These are phyloP conservation scores for Tautogolabrus adspersus DNA, from an alignment of 2,113 vertebrate species.

Conservation along the genomic window DNA sequence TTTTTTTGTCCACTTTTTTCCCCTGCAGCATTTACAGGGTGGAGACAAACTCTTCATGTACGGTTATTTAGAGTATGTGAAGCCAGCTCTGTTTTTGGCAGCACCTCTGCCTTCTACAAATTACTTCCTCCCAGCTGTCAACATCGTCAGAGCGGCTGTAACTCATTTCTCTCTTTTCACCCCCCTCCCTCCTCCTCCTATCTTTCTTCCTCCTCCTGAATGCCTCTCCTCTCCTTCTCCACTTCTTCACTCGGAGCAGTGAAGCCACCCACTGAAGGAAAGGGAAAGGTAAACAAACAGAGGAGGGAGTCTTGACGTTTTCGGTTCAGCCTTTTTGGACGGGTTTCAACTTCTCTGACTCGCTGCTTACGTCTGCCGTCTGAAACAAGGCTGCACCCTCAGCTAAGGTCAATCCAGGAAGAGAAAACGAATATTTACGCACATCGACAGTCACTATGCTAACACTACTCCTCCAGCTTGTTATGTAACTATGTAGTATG, in stretches of 20 bases:
- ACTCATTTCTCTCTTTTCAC: background rate
- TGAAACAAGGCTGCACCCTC: conserved; percentile 42
- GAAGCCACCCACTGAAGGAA: conserved; percentile 21
- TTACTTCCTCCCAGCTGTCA: conserved; percentile 31
- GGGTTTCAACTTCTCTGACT: conserved; percentile 48
- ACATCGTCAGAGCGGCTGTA: conserved; percentile 11
- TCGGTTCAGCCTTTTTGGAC: conserved; percentile 55
- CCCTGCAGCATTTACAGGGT: background rate
- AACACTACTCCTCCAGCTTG: background rate
- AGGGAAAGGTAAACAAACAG: conserved; percentile 53
- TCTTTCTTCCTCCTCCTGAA: background rate
- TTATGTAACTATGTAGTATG: too few relatives aligned
- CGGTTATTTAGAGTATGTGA: background rate
- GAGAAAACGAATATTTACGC: background rate
- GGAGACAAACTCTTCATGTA: background rate
- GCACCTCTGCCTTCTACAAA: conserved; percentile 21
- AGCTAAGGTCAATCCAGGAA: conserved; percentile 12
- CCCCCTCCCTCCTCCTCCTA: background rate
- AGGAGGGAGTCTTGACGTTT: conserved; percentile 43
- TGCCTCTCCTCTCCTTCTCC: background rate
- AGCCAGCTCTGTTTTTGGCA: conserved; percentile 18
- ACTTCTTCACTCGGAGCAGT: conserved; percentile 16
- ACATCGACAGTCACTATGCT: background rate
- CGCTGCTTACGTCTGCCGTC: conserved; percentile 56
- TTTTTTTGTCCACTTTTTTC: too few relatives aligned